Percentiles rank a stretch among this genome's conserved stretches.
Conservation (phyloP, 2,888 invertebrate genomes). For the Rambutsinella grinnellia region DNA sequence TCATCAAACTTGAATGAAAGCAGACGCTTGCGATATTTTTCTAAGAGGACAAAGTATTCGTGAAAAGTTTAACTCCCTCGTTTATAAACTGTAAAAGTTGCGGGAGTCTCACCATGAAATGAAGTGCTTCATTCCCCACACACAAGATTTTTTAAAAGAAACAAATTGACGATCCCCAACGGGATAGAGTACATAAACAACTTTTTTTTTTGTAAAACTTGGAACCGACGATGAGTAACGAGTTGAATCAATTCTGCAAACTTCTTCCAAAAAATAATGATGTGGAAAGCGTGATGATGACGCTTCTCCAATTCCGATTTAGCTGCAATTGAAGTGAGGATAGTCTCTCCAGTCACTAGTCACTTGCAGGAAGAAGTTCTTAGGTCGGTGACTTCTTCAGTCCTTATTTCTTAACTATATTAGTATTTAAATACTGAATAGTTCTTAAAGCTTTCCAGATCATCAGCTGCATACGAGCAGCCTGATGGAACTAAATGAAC, state of each 20-base stretch:
- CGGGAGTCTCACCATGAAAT: too few relatives aligned
- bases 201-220: not conserved
- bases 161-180: too few relatives aligned
- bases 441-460: not conserved
- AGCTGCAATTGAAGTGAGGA: too few relatives aligned
- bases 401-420: not conserved
- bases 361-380: not conserved
- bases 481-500: not conserved
- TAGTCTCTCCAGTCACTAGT: not conserved
- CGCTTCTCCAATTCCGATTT: too few relatives aligned
- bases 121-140: too few relatives aligned
- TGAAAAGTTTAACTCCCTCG: not conserved
- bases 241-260: not conserved
- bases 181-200: not conserved
- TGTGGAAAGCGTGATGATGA: too few relatives aligned
- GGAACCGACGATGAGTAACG: not conserved
- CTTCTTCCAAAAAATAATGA: not conserved
- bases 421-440: not conserved
- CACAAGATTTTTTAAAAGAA: too few relatives aligned
- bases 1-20: not conserved
- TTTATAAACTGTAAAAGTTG: not conserved
- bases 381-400: not conserved
- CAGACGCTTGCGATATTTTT: not conserved
- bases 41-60: not conserved
- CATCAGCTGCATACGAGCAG: not conserved